phyloP scores from a whole-genome alignment of 2,888 invertebrate species.

The Sabatieria punctata region DNA sequence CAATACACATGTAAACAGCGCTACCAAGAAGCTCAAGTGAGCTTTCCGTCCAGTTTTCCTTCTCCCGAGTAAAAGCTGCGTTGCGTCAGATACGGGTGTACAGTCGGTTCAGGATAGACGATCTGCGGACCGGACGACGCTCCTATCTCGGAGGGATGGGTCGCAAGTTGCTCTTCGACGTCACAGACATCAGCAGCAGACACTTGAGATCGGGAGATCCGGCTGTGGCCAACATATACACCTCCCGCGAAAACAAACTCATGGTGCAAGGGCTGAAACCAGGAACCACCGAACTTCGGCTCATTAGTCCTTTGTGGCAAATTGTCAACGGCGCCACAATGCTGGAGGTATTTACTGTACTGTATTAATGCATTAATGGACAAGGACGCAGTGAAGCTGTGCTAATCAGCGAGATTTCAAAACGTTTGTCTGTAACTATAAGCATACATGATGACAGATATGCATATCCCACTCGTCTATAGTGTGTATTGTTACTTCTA shows the following conservation, averaged over 20 bases:
- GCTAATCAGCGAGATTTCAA: no score
- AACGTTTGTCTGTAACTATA: no score
- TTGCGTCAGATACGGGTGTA: no score
- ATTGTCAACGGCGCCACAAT: background rate
- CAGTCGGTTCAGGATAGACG: constrained; percentile 71
- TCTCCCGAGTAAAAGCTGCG: no score
- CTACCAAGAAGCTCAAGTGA: constrained; percentile 78
- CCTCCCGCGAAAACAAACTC: background rate
- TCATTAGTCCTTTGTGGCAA: constrained; percentile 22
- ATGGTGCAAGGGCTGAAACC: constrained; percentile 71
- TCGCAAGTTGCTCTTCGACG: constrained; percentile 65
- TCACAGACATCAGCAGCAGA: constrained; percentile 71
- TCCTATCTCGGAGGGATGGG: constrained; percentile 59
- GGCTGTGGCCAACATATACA: constrained; percentile 22
- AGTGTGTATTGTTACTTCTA: no score
- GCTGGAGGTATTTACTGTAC: no score
- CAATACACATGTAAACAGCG: constrained; percentile 53
- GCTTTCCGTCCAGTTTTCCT: no score
- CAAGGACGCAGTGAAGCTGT: no score
- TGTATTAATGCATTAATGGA: no score
- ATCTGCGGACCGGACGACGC: constrained; percentile 75
- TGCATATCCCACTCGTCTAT: no score
- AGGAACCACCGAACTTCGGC: constrained; percentile 83
- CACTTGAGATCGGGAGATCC: constrained; percentile 57
- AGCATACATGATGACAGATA: no score